phyloP scores from a whole-genome alignment of 1,140 invertebrate genomes.

The Lepeophtheirus salmonis region DNA sequence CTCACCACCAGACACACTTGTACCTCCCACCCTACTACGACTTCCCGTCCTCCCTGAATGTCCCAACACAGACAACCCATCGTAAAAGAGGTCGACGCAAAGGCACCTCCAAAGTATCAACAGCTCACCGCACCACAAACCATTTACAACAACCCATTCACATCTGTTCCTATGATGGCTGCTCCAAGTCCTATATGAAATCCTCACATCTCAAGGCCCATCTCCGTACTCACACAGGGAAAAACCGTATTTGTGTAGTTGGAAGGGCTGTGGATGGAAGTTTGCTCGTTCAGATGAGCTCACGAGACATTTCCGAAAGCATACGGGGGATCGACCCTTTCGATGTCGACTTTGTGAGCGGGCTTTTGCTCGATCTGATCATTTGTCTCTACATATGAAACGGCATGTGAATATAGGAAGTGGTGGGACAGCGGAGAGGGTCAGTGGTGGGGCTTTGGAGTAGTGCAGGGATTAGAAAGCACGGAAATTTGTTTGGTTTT shows the following conservation, averaged over 20 bases:
- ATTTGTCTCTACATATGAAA: conserved; percentile 44
- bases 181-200: conserved; percentile 48
- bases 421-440: too few species aligned
- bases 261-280: conserved; percentile 48
- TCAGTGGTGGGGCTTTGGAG: too few species aligned
- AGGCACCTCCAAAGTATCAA: too few species aligned
- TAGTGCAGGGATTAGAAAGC: too few species aligned
- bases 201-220: conserved; percentile 51
- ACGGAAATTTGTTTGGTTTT: too few species aligned
- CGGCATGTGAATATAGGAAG: conserved; percentile 35
- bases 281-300: conserved; percentile 47
- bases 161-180: conserved; percentile 43
- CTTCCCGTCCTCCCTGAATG: too few species aligned
- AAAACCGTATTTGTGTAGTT: conserved; percentile 57
- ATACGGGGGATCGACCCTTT: conserved; percentile 38
- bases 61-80: too few species aligned
- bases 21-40: too few species aligned
- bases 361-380: conserved; percentile 41
- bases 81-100: too few species aligned
- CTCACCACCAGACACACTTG: too few species aligned
- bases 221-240: conserved; percentile 43
- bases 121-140: too few species aligned
- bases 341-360: conserved; percentile 38
- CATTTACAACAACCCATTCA: too few species aligned
- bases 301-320: conserved; percentile 39